Percentiles rank a stretch among this genome's conserved stretches.
These are phyloP conservation scores for Tychaedon coryphoeus DNA, from an alignment of 2,113 vertebrate species.

Conservation along the genomic window DNA sequence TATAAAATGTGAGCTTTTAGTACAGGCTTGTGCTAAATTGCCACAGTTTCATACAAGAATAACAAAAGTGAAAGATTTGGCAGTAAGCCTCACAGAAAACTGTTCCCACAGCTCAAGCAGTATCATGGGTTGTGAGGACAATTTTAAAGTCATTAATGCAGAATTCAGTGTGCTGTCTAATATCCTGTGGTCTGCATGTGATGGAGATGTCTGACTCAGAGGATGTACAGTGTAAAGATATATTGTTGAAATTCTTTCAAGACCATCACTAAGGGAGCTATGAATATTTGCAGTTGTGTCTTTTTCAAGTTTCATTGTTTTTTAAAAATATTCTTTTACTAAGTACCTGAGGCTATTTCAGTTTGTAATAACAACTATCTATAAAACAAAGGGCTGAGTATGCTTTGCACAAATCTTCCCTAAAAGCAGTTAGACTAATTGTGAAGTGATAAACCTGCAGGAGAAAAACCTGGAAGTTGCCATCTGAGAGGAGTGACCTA, in stretches of 20 bases:
- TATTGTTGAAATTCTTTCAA: not conserved
- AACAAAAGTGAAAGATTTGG: constrained; percentile 60
- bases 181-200: not conserved
- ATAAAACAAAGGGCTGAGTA: not conserved
- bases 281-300: not conserved
- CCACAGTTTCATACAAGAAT: constrained; percentile 29
- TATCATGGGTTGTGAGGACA: constrained; percentile 37
- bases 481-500: not conserved
- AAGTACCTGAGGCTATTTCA: not conserved
- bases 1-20: constrained; percentile 63
- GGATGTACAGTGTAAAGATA: not conserved
- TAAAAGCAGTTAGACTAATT: not conserved
- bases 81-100: constrained; percentile 51
- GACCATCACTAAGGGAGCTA: not conserved
- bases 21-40: constrained; percentile 37
- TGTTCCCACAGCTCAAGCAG: constrained; percentile 45
- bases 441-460: not conserved
- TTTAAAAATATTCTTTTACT: not conserved
- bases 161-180: constrained; percentile 40
- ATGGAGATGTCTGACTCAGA: constrained; percentile 37
- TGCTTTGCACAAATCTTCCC: not conserved
- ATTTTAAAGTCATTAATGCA: constrained; percentile 55
- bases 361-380: not conserved
- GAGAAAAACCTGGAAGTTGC: not conserved
- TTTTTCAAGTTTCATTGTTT: not conserved